Conservation (phyloP, 2,113 vertebrate species). For the Phaethornis superciliosus region DNA sequence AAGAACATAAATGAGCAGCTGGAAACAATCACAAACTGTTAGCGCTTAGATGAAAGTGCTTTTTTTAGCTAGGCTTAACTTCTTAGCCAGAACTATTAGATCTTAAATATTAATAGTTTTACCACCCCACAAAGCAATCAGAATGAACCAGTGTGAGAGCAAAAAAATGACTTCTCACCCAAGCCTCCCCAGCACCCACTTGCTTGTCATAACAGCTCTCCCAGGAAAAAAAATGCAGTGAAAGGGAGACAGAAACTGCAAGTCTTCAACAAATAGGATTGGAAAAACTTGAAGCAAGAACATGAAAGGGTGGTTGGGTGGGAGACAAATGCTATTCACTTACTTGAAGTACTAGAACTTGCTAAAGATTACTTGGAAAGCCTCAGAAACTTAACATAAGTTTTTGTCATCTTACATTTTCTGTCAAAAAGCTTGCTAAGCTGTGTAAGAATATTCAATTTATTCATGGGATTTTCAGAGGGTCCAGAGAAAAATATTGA, state of each 20-base stretch:
- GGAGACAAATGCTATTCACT: neutral
- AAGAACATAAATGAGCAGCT: neutral
- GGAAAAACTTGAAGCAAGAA: neutral
- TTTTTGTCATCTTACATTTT: neutral
- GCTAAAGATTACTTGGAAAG: neutral
- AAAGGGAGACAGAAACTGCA: neutral
- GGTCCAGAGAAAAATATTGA: neutral
- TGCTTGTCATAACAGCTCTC: neutral
- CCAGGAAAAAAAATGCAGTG: fast-evolving
- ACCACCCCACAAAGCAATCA: neutral
- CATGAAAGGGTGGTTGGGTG: neutral
- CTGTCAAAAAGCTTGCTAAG: neutral
- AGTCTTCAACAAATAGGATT: neutral
- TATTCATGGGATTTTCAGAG: neutral
- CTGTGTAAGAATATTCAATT: neutral
- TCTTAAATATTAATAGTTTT: neutral
- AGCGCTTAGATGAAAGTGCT: no score
- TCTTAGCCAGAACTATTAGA: neutral
- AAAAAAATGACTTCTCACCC: neutral
- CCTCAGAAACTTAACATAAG: neutral
- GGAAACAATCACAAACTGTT: neutral
- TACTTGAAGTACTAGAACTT: neutral
- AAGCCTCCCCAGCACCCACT: neutral
- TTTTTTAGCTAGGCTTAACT: neutral
- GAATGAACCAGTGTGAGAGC: neutral